phyloP scores from a whole-genome alignment of 1,140 invertebrate genomes.

The Holcopasites calliopsidis region DNA sequence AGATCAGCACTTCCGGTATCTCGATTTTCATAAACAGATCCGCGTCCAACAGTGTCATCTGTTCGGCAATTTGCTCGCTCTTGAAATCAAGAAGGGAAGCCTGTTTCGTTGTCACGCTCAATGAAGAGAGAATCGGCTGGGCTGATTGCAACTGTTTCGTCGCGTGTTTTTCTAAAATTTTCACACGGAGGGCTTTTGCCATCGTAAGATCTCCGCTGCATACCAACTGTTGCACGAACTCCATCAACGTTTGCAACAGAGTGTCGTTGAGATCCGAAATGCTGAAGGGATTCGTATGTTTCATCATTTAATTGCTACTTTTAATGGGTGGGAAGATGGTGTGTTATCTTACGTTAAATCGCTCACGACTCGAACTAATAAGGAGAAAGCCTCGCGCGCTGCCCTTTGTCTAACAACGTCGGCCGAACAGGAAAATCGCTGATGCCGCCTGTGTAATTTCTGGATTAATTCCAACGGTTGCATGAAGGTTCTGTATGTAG shows the following conservation, averaged over 20 bases:
- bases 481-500: conserved; percentile 97
- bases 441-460: conserved; percentile 92
- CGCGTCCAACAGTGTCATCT: conserved; percentile 98
- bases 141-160: conserved; percentile 82
- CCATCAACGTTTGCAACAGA: conserved; percentile 89
- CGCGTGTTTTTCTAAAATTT: conserved; percentile 94
- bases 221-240: conserved; percentile 95
- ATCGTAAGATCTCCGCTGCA: conserved; percentile 91
- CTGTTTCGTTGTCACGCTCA: conserved; percentile 81
- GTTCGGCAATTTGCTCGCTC: conserved; percentile 95
- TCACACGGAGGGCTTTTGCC: conserved; percentile 93
- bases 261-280: conserved; percentile 89
- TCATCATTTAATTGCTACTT: not conserved
- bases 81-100: conserved; percentile 94
- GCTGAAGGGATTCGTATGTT: conserved; percentile 79
- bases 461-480: conserved; percentile 92
- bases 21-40: conserved; percentile 98
- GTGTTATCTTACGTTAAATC: conserved; percentile 93
- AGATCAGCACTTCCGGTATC: conserved; percentile 97
- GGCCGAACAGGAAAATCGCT: conserved; percentile 89
- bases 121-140: conserved; percentile 76
- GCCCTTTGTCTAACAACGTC: conserved; percentile 88
- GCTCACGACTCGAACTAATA: conserved; percentile 94
- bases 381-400: conserved; percentile 91
- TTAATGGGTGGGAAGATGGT: too few species aligned